Evolutionary conservation across 2,797 vertebrate species (phyloP).

Genomic region (Xenopus petersii): DNA sequence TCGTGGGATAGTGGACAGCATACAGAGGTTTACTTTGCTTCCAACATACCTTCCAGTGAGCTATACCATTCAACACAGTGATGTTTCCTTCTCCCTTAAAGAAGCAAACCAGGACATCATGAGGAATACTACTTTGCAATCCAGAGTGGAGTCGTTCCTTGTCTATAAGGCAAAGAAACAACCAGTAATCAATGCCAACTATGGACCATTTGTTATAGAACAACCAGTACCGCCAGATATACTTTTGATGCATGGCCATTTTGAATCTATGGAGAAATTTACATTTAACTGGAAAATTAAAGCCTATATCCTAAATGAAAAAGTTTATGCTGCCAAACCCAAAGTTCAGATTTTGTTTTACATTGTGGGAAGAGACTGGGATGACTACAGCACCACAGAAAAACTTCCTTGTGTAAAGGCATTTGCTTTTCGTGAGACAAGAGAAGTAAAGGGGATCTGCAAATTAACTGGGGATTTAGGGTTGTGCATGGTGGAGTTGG

Average conservation of each 20-base stretch:
- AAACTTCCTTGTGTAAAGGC: slow-evolving; percentile 82
- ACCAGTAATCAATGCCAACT: slow-evolving; percentile 80
- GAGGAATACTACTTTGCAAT: slow-evolving; percentile 91
- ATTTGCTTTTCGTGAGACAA: slow-evolving; percentile 88
- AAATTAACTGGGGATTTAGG: slow-evolving; percentile 71
- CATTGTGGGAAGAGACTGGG: slow-evolving; percentile 81
- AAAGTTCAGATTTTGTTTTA: slow-evolving; percentile 86
- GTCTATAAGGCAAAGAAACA: slow-evolving; percentile 74
- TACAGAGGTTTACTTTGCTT: slow-evolving; percentile 74
- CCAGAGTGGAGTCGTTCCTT: slow-evolving; percentile 85
- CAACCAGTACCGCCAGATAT: slow-evolving; percentile 76
- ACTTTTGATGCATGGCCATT: slow-evolving; percentile 71
- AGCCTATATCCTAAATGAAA: slow-evolving; percentile 75
- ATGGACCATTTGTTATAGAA: slow-evolving; percentile 74
- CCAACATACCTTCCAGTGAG: slow-evolving; percentile 84
- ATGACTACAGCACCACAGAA: slow-evolving; percentile 60
- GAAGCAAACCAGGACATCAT: slow-evolving; percentile 93
- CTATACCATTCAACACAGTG: slow-evolving; percentile 80
- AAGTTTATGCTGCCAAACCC: slow-evolving; percentile 76
- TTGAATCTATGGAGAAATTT: slow-evolving; percentile 67
- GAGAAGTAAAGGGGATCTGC: slow-evolving; percentile 82
- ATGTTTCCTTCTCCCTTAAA: slow-evolving; percentile 83
- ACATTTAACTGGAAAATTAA: slow-evolving; percentile 84
- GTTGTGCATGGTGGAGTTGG: slow-evolving; percentile 81
- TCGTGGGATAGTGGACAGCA: slow-evolving; percentile 76